Evolutionary conservation across 2,888 invertebrate genomes (phyloP).

Genomic region (Rhagophthalmus giganteus): DNA sequence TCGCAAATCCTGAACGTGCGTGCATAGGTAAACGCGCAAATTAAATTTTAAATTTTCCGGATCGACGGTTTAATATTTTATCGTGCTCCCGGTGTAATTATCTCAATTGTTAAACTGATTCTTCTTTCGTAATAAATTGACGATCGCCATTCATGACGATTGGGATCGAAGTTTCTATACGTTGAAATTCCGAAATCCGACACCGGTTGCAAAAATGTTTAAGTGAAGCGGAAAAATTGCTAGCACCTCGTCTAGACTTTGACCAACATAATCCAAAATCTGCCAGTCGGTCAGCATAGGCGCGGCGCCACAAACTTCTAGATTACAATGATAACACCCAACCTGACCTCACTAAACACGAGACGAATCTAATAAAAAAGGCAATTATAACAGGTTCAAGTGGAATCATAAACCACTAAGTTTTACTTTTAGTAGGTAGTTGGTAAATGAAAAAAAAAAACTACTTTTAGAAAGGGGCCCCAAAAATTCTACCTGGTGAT

Average conservation of each 20-base stretch:
- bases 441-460: slow-evolving; percentile 24
- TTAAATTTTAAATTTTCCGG: too few relatives aligned
- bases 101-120: too few relatives aligned
- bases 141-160: too few relatives aligned
- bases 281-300: slow-evolving; percentile 36
- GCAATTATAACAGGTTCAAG: slow-evolving; percentile 29
- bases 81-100: too few relatives aligned
- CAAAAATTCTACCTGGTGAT: too few relatives aligned
- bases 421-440: slow-evolving; percentile 30
- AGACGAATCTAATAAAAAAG: slow-evolving; percentile 28
- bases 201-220: slow-evolving; percentile 4
- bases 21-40: too few relatives aligned
- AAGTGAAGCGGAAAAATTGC: slow-evolving; percentile 1
- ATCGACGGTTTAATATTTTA: too few relatives aligned
- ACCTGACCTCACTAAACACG: slow-evolving; percentile 25
- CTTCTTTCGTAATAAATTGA: too few relatives aligned
- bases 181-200: neutral
- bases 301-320: slow-evolving; percentile 41
- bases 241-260: slow-evolving; percentile 39
- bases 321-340: slow-evolving; percentile 37
- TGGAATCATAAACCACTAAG: slow-evolving; percentile 30
- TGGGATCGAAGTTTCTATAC: neutral
- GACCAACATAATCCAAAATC: slow-evolving; percentile 39
- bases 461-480: slow-evolving; percentile 21
- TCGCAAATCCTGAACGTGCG: too few relatives aligned